Evolutionary conservation across 2,797 vertebrate genomes (phyloP).

Genomic region (Alosa sapidissima): DNA sequence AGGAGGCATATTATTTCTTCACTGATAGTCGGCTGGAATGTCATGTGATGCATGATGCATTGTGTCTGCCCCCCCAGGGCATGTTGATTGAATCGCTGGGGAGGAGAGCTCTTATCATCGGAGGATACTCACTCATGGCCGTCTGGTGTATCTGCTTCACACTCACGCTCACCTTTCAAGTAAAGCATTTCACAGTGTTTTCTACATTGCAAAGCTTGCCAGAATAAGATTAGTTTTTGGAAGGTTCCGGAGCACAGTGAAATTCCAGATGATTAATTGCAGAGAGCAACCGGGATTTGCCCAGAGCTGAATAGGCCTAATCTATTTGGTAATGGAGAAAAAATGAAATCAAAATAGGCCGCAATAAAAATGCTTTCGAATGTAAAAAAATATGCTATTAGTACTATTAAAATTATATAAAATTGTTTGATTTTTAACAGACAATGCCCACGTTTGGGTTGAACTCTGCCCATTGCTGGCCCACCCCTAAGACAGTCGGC

Average conservation of each 20-base stretch:
- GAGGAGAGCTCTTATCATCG: constrained; percentile 80
- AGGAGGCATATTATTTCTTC: background rate
- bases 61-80: constrained; percentile 68
- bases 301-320: background rate
- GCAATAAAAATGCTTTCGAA: background rate
- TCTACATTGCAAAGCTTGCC: background rate
- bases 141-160: constrained; percentile 83
- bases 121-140: constrained; percentile 85
- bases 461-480: background rate
- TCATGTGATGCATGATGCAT: constrained; percentile 53
- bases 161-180: constrained; percentile 83
- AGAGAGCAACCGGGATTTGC: background rate
- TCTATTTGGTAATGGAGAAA: background rate
- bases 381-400: background rate
- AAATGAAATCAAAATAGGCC: background rate
- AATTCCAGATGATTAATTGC: background rate
- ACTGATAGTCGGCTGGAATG: constrained; percentile 37
- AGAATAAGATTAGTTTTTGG: background rate
- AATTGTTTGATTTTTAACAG: too few relatives aligned
- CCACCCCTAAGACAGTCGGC: too few relatives aligned
- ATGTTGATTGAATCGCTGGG: constrained; percentile 83
- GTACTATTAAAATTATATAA: background rate
- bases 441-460: background rate
- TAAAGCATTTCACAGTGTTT: constrained; percentile 48
- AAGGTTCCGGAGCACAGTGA: background rate